A percentile compares a stretch with the other conserved stretches of the same genome.
Evolutionary conservation across 2,797 vertebrate genomes (phyloP).

Genomic region (Cossypha polioptera): DNA sequence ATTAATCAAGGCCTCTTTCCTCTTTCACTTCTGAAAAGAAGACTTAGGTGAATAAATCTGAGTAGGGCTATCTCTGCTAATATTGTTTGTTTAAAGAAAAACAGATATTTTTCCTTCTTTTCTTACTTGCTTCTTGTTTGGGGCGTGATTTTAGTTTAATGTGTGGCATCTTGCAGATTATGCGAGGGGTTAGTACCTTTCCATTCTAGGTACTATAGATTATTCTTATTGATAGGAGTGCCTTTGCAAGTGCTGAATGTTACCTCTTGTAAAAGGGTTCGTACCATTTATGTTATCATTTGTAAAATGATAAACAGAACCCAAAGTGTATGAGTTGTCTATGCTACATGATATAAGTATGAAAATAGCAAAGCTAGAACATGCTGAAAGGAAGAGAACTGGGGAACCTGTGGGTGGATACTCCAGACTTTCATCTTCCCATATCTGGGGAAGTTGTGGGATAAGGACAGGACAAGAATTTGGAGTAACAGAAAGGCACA

Average conservation of each 20-base stretch:
- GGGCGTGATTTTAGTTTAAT: background rate
- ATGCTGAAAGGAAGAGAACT: background rate
- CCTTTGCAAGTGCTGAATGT: background rate
- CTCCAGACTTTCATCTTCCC: background rate
- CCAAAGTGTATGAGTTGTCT: background rate
- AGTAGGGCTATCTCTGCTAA: background rate
- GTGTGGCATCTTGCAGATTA: background rate
- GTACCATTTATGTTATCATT: rapidly evolving
- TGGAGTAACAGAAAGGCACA: background rate
- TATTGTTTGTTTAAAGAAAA: background rate
- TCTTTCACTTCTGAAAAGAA: background rate
- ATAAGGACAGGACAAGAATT: background rate
- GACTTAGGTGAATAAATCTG: background rate
- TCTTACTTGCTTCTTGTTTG: background rate
- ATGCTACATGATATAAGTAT: rapidly evolving
- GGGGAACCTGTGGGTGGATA: background rate
- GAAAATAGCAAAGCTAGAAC: background rate
- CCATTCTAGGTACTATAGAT: background rate
- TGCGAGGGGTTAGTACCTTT: background rate
- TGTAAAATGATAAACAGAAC: background rate
- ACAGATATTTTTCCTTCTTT: too few relatives aligned
- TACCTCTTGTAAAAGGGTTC: background rate
- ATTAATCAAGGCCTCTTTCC: background rate
- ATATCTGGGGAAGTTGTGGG: background rate
- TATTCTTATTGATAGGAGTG: background rate